Base-by-base conservation (phyloP, 92 coral and sea anemone genomes). In the Blastomussa wellsi region DNA sequence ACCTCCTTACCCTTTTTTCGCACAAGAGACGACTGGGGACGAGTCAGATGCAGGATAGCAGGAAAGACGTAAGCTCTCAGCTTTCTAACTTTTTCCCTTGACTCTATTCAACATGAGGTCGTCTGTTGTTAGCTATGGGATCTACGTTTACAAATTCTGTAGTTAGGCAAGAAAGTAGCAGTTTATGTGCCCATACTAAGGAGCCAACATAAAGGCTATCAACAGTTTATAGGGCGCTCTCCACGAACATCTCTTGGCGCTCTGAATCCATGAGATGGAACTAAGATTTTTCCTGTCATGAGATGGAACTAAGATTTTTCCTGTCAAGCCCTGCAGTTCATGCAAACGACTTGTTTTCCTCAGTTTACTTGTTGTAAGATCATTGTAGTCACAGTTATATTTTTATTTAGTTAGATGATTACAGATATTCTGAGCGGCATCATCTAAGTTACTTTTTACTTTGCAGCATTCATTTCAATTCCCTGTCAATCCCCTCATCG, bases 401-500 rank as follows among this genome's bases (percentile, higher is more conserved):
- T 44, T 3, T 44, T 8, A 44, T 8, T 6, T 32, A 5, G 66
- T 29, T 29, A 62, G 68, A 62, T 35, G 47, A 33, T 31, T 35
- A 6, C 29, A 36, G 41, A 2, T 32, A 70, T 37, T 72, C 0
- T 12, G 76, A 10, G 76, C n/a, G 26, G 33, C n/a, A 4, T 78
- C 7, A 75, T 44, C 0, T 44, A 28, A 10, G 12, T n/a, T 28
- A n/a, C 4, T 60, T 33, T 31, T 3, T 37, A 6, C 6, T 60
- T 83, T 83, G 55, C 82, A 96, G 99, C 89, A 51, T 95, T 38
- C 84, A 82, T 71, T 82, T 93, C 49, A 90, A 81, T 31, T 90
- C 95, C 20, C 77, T 92, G 22, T 78, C 93, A n/a, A 85, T 96
- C 10, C 84, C 90, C 33, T 79, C 88, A n/a, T 96, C 95, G 22